Evolutionary conservation across 2,888 invertebrate species (phyloP).

Genomic region (Sipha maydis): DNA sequence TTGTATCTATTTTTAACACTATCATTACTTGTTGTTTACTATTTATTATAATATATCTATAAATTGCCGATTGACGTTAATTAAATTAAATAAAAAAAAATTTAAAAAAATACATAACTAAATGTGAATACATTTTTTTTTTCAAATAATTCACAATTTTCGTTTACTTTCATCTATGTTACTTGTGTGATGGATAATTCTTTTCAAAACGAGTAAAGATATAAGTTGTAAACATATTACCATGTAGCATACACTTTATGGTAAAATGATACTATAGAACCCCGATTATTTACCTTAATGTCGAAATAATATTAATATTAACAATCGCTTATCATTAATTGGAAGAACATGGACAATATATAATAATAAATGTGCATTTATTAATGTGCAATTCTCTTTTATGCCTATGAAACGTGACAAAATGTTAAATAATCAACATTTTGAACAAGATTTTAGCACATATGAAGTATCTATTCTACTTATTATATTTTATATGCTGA

Average conservation of each 20-base stretch:
- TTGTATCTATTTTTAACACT: too few relatives aligned
- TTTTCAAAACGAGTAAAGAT: too few relatives aligned
- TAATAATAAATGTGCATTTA: slow-evolving; percentile 5
- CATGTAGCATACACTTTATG: too few relatives aligned
- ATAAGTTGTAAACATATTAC: too few relatives aligned
- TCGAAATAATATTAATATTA: background rate
- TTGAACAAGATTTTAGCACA: background rate
- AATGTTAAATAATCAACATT: background rate
- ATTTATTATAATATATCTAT: too few relatives aligned
- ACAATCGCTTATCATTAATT: background rate
- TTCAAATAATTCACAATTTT: background rate
- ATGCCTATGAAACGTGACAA: slow-evolving; percentile 21
- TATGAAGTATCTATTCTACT: background rate
- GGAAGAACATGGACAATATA: background rate
- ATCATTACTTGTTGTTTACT: too few relatives aligned
- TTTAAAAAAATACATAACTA: too few relatives aligned
- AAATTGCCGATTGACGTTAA: too few relatives aligned
- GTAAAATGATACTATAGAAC: too few relatives aligned
- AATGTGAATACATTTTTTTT: background rate
- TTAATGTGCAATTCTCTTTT: slow-evolving; percentile 10
- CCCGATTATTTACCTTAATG: background rate
- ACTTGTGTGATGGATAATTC: too few relatives aligned
- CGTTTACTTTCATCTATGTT: background rate
- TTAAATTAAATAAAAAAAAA: too few relatives aligned
- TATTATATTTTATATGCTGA: background rate